These are phyloP conservation scores for Limnephilus rhombicus DNA, from an alignment of 2,888 invertebrate species.

Conservation along the genomic window DNA sequence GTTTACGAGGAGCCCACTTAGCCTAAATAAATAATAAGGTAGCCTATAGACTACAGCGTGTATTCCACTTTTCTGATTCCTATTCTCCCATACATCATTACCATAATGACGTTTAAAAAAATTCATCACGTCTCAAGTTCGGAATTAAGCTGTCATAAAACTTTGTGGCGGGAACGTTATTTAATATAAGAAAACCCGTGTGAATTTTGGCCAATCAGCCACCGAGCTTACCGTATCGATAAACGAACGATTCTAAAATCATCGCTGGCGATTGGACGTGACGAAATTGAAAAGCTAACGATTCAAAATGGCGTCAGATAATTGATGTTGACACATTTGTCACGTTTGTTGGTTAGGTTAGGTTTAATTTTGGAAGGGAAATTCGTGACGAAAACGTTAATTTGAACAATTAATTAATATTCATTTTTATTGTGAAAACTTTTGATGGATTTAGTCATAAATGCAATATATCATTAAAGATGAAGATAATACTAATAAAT, in stretches of 20 bases:
- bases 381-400: constrained; percentile 1
- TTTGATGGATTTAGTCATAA: too few relatives aligned
- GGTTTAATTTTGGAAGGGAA: neutral
- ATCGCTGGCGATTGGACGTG: constrained; percentile 29
- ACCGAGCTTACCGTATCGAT: neutral
- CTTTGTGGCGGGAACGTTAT: neutral
- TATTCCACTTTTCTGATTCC: neutral
- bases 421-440: too few relatives aligned
- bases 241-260: neutral
- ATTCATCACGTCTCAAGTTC: constrained; percentile 12
- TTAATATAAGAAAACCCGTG: neutral
- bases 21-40: neutral
- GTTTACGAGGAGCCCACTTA: neutral
- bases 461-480: too few relatives aligned
- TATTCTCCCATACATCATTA: neutral
- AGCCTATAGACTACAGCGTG: neutral
- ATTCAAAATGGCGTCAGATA: constrained; percentile 23
- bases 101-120: neutral
- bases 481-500: too few relatives aligned
- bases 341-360: constrained; percentile 9
- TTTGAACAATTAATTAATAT: neutral
- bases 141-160: constrained; percentile 23
- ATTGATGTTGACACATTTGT: constrained; percentile 14
- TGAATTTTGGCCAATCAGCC: constrained; percentile 16
- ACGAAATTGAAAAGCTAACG: constrained; percentile 20